A percentile compares a stretch with the other conserved stretches of the same genome.
Conservation (phyloP, 2,888 invertebrate species). For the Dasysyrphus tricinctus region DNA sequence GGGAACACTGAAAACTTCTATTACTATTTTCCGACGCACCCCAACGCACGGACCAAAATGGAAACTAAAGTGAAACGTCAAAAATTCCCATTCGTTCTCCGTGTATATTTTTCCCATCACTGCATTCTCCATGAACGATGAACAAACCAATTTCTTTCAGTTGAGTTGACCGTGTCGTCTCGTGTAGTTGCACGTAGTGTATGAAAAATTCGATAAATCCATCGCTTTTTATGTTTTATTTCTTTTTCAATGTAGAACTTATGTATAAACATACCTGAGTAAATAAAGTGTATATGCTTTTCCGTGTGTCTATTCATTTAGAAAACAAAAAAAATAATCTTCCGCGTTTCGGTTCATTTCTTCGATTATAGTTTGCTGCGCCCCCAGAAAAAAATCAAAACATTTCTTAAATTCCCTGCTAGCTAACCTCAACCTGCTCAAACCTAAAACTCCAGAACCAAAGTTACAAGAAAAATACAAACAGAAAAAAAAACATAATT, state of each 20-base stretch:
- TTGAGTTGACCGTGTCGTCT: constrained; percentile 73
- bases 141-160: constrained; percentile 43
- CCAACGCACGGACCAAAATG: background rate
- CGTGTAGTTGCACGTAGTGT: constrained; percentile 68
- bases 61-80: constrained; percentile 10
- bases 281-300: constrained; percentile 49
- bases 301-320: constrained; percentile 55
- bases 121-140: background rate
- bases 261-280: constrained; percentile 37
- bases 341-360: constrained; percentile 72
- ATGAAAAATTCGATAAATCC: constrained; percentile 50
- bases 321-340: constrained; percentile 50
- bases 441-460: constrained; percentile 2
- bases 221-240: constrained; percentile 65
- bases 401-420: constrained; percentile 5
- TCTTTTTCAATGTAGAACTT: constrained; percentile 68
- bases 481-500: constrained; percentile 48
- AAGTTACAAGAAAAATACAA: constrained; percentile 25
- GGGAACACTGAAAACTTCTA: background rate
- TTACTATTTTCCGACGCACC: background rate
- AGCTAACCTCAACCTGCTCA: constrained; percentile 42
- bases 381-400: constrained; percentile 30
- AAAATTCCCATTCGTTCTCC: constrained; percentile 3
- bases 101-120: background rate
- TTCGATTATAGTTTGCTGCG: constrained; percentile 59